Percentiles rank a stretch among this genome's conserved stretches.
phyloP scores from a whole-genome alignment of 2,888 invertebrate genomes.

The Xylophagus ater region DNA sequence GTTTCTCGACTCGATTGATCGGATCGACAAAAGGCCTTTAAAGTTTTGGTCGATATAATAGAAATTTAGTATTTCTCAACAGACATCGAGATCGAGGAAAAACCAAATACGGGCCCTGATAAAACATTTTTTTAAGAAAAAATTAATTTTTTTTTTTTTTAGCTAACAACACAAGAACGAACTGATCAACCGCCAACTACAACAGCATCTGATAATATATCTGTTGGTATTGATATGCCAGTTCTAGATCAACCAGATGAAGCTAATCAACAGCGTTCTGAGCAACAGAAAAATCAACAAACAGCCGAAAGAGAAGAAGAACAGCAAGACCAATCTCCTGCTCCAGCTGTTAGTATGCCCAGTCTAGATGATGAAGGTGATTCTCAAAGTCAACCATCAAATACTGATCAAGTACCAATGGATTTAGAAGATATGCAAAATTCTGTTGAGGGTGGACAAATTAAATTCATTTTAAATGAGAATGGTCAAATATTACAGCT shows the following conservation, averaged over 20 bases:
- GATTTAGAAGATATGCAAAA: constrained; percentile 40
- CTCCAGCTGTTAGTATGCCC: constrained; percentile 38
- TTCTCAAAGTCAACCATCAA: constrained; percentile 23
- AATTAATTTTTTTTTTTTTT: constrained; percentile 5
- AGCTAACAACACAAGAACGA: constrained; percentile 7
- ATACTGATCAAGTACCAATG: constrained; percentile 34
- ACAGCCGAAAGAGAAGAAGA: constrained; percentile 15
- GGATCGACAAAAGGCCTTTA: no score
- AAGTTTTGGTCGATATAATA: no score
- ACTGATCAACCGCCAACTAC: constrained; percentile 17
- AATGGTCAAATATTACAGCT: constrained; percentile 38
- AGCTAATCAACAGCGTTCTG: constrained; percentile 11
- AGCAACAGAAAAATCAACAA: constrained; percentile 12
- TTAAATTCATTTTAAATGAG: constrained; percentile 40
- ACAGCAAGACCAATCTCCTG: constrained; percentile 14
- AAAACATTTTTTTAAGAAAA: neutral
- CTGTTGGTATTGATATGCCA: constrained; percentile 40
- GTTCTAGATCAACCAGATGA: constrained; percentile 35
- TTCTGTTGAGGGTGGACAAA: constrained; percentile 38
- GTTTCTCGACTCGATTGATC: no score
- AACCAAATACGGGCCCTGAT: constrained; percentile 3
- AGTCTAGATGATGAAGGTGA: constrained; percentile 39
- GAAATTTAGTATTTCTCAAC: no score
- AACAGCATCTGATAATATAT: constrained; percentile 22
- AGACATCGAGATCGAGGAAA: neutral